Percentiles rank a stretch among this genome's conserved stretches.
These are phyloP conservation scores for Bhutanitis thaidina DNA, from an alignment of 2,888 invertebrate genomes.

Conservation along the genomic window DNA sequence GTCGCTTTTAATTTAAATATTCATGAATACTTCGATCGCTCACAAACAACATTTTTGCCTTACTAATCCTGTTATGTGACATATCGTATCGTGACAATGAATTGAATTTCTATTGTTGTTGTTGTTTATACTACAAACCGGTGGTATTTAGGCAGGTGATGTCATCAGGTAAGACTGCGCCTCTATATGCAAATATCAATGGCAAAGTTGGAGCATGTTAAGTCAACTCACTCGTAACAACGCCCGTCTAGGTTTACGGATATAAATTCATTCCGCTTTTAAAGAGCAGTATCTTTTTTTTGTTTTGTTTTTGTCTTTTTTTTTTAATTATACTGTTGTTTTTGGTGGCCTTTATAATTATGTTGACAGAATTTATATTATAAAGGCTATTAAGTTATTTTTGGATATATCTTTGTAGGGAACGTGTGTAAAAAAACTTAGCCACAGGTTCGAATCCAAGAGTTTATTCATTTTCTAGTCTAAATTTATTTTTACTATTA, in stretches of 20 bases:
- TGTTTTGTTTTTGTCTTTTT: slow-evolving; percentile 4
- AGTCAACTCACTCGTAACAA: slow-evolving; percentile 24
- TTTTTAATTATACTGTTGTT: not conserved
- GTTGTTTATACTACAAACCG: slow-evolving; percentile 21
- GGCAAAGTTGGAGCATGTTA: slow-evolving; percentile 31
- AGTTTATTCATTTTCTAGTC: no score
- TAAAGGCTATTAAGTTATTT: no score
- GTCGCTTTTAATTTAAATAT: no score
- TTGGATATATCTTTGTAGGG: no score
- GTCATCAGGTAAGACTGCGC: slow-evolving; percentile 25
- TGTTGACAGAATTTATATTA: no score
- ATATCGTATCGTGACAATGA: not conserved
- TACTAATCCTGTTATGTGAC: slow-evolving; percentile 1
- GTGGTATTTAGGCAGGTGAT: slow-evolving; percentile 30
- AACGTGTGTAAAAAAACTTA: no score
- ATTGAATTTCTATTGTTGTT: slow-evolving; percentile 25
- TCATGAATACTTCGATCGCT: no score
- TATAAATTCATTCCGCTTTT: not conserved
- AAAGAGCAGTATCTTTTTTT: slow-evolving; percentile 9
- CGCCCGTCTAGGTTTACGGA: slow-evolving; percentile 24
- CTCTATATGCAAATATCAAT: slow-evolving; percentile 35
- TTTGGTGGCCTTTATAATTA: no score
- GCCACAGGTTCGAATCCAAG: no score
- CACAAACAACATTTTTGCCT: no score
- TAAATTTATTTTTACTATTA: no score